These are phyloP conservation scores for Lagopus leucura DNA, from an alignment of 2,113 vertebrate genomes.

Conservation along the genomic window DNA sequence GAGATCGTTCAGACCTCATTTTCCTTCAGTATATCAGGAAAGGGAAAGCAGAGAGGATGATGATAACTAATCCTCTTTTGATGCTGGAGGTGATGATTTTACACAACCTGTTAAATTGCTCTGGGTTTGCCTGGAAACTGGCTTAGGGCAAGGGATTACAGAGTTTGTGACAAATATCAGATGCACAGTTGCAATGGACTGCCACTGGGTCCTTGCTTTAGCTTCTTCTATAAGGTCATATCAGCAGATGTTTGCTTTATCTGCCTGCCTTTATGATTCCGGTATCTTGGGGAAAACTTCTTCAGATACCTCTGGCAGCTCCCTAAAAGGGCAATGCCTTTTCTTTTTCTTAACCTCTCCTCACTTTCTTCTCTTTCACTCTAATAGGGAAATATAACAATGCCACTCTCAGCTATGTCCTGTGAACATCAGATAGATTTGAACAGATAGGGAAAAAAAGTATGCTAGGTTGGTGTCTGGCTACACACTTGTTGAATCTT, in stretches of 20 bases:
- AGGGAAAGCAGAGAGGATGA: not conserved
- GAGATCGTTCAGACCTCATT: not conserved
- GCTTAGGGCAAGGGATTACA: constrained; percentile 19
- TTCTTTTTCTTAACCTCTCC: not conserved
- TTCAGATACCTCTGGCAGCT: not conserved
- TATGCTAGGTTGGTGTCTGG: not conserved
- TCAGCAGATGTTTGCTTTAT: not conserved
- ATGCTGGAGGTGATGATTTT: constrained; percentile 15
- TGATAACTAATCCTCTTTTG: constrained; percentile 22
- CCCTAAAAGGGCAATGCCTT: not conserved
- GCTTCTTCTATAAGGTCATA: not conserved
- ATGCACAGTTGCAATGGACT: not conserved
- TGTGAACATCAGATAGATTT: not conserved
- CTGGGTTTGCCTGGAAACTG: not conserved
- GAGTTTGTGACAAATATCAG: not conserved
- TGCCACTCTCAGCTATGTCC: not conserved
- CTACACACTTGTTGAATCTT: not conserved
- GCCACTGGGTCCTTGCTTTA: not conserved
- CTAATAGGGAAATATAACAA: not conserved
- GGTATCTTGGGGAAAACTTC: not conserved
- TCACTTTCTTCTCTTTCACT: accelerated
- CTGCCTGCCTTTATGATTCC: not conserved
- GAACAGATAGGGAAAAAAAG: not conserved
- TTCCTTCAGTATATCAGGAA: not conserved
- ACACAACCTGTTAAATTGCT: constrained; percentile 2